phyloP scores from a whole-genome alignment of 92 coral and sea anemone genomes.

The Epizoanthus scotinus region DNA sequence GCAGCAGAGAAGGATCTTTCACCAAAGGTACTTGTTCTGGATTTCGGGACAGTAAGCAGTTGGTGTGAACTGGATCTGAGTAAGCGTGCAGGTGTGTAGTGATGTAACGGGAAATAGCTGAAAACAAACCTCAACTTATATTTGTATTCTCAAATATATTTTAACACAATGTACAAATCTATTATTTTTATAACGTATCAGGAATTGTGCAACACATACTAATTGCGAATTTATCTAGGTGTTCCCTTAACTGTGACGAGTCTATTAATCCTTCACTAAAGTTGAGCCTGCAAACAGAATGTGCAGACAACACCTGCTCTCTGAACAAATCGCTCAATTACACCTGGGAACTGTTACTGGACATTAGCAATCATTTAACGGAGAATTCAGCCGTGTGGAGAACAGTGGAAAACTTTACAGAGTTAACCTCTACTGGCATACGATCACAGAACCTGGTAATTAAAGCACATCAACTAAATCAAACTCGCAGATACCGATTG shows the following conservation, averaged over 20 bases:
- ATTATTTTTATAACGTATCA: too few species aligned
- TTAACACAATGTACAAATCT: too few species aligned
- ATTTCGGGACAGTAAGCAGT: too few species aligned
- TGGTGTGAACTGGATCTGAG: too few species aligned
- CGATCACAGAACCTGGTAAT: background rate
- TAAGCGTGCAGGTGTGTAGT: too few species aligned
- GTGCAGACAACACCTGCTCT: background rate
- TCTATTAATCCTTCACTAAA: background rate
- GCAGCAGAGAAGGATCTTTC: too few species aligned
- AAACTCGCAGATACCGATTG: background rate
- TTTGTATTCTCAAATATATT: too few species aligned
- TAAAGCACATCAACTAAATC: background rate
- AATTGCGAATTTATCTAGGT: background rate
- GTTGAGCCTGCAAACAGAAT: constrained; percentile 2
- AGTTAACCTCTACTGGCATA: constrained; percentile 2
- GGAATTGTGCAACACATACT: too few species aligned
- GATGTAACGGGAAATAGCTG: too few species aligned
- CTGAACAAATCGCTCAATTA: background rate
- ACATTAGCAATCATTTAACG: background rate
- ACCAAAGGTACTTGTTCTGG: too few species aligned
- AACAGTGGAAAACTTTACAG: constrained; percentile 6
- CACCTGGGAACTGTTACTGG: background rate
- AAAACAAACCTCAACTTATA: too few species aligned
- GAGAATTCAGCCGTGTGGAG: background rate
- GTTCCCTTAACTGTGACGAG: background rate